These are phyloP conservation scores for Channa striata DNA, from an alignment of 2,797 vertebrate genomes.

Conservation along the genomic window DNA sequence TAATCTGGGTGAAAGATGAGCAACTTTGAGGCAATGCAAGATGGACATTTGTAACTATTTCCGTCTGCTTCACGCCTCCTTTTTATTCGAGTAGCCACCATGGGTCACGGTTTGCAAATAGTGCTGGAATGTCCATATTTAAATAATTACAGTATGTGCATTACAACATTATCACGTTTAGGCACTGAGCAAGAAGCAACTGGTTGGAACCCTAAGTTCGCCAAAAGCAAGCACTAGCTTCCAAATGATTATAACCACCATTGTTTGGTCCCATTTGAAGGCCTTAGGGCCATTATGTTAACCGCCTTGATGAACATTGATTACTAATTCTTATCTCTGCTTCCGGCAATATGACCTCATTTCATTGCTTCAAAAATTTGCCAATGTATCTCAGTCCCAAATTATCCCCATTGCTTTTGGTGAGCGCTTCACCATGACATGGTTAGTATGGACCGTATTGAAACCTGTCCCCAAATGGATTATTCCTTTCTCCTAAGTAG, in stretches of 20 bases:
- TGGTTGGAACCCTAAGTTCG: constrained; percentile 2
- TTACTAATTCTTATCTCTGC: constrained; percentile 72
- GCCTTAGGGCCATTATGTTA: constrained; percentile 70
- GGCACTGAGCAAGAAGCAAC: constrained; percentile 12
- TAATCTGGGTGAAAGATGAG: constrained; percentile 72
- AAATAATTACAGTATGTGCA: constrained; percentile 6
- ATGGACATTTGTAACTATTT: constrained; percentile 11
- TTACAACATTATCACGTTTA: no score
- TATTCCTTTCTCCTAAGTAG: constrained; percentile 81
- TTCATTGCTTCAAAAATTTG: constrained; percentile 73
- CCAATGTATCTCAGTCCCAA: constrained; percentile 70
- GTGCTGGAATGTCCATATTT: constrained; percentile 23
- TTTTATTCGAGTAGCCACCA: constrained; percentile 14
- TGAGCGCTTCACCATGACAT: constrained; percentile 73
- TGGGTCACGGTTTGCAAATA: constrained; percentile 17
- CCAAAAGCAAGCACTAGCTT: not conserved
- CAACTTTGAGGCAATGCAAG: constrained; percentile 16
- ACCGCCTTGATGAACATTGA: constrained; percentile 77
- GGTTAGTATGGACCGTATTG: constrained; percentile 84
- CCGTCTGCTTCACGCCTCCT: not conserved
- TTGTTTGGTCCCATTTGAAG: constrained; percentile 62
- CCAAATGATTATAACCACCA: constrained; percentile 34
- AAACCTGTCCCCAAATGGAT: constrained; percentile 81
- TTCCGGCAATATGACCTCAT: constrained; percentile 73
- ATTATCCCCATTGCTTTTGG: constrained; percentile 77